Evolutionary conservation across 64 coral and sea anemone genomes (phyloP), one percentile per base, ranked within the genome.

Genomic region (Montipora sp.): DNA sequence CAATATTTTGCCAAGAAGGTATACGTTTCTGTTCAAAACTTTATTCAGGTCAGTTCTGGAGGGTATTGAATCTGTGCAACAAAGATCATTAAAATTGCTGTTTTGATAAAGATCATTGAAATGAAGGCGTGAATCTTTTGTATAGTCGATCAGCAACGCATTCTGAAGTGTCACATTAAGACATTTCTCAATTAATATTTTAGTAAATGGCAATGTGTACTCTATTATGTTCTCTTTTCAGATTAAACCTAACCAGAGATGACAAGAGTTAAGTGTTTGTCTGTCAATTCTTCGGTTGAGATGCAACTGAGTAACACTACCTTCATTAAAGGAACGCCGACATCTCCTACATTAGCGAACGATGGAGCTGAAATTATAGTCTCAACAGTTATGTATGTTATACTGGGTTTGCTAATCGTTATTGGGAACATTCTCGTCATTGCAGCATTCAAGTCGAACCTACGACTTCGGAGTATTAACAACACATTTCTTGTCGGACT

Each of bases 401-500:
- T 94, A 9, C 73, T 97, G 55, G 68, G 82, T 6, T 5, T 97
- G 10, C 36, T 80, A 18, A 77, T 97, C 21, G 75, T 97, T 12
- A 5, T 91, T 5, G 95, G 95, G 8, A 97, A 97, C 86, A 84
- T 36, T 11, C 50, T 97, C 12, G 92, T 94, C 9, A 94, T 97
- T 22, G 55, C 84, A 27, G 92, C 95, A 4, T 94, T 93, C 81
- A 78, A 55, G 21, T 24, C 45, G 13, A 87, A 97, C 14, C 27
- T 16, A 9, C 68, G 95, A 44, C 89, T 97, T 10, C 83, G 91
- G 6, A 97, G 92, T 0, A 80, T 76, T 3, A 97, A 93, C 0
- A 97, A 97, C 60, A 80, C 79, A n/a, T 97, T 97, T 48, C 89
- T 97, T 0, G 92, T 97, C 8, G 92, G 95, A 22, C 74, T 97